These are phyloP conservation scores for Hormaphis cornu DNA, from an alignment of 1,140 invertebrate species.

Conservation along the genomic window DNA sequence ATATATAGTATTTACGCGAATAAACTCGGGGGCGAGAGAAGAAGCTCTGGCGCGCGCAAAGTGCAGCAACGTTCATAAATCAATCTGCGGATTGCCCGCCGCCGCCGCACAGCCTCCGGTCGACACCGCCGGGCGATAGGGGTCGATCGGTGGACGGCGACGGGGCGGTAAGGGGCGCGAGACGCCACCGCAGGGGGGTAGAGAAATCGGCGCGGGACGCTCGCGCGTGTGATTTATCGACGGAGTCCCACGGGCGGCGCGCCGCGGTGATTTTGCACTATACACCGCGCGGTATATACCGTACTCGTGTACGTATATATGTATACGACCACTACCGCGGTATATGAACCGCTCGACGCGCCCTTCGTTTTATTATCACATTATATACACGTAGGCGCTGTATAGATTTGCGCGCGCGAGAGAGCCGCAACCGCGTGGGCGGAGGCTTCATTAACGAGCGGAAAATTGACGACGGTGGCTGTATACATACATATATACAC, in stretches of 20 bases:
- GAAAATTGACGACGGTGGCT: slow-evolving; percentile 18
- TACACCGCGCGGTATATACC: background rate
- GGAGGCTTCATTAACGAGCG: slow-evolving; percentile 32
- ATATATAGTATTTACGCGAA: too few species aligned
- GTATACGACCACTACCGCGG: background rate
- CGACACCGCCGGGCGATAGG: slow-evolving; percentile 10
- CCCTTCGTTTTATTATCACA: too few species aligned
- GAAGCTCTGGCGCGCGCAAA: slow-evolving; percentile 21
- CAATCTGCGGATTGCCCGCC: too few species aligned
- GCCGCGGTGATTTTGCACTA: slow-evolving; percentile 14
- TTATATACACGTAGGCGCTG: background rate
- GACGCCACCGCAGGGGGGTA: background rate
- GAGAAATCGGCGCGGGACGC: slow-evolving; percentile 19
- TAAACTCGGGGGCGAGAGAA: slow-evolving; percentile 12
- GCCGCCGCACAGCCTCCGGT: slow-evolving; percentile 16
- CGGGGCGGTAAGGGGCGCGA: background rate
- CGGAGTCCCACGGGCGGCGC: background rate
- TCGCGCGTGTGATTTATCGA: slow-evolving; percentile 32
- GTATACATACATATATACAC: too few species aligned
- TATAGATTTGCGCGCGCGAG: background rate
- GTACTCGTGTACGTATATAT: background rate
- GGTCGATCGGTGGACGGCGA: background rate
- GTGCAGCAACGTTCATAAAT: slow-evolving; percentile 32
- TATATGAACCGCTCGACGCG: too few species aligned
- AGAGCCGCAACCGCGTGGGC: slow-evolving; percentile 25